A percentile compares a stretch with the other conserved stretches of the same genome.
phyloP scores from a whole-genome alignment of 1,140 invertebrate species.

The Venustaconcha ellipsiformis region DNA sequence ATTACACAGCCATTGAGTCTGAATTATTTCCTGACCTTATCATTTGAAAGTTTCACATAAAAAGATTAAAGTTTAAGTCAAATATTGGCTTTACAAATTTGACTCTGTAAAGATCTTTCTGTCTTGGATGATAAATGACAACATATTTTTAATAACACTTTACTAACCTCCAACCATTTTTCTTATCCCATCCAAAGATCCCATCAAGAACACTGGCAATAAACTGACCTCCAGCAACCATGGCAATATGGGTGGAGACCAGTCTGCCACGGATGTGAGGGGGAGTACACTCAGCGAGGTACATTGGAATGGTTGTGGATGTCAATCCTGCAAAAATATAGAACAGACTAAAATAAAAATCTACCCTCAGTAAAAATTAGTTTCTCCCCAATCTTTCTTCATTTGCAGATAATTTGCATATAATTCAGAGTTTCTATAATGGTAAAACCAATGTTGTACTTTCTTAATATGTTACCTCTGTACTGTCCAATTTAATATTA shows the following conservation, averaged over 20 bases:
- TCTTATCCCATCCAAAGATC: slow-evolving; percentile 69
- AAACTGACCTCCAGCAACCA: slow-evolving; percentile 75
- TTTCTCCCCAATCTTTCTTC: too few relatives aligned
- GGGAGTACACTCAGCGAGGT: slow-evolving; percentile 75
- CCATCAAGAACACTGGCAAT: slow-evolving; percentile 73
- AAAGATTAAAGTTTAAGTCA: too few relatives aligned
- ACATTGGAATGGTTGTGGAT: slow-evolving; percentile 77
- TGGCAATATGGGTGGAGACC: slow-evolving; percentile 74
- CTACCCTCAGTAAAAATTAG: too few relatives aligned
- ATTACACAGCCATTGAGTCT: too few relatives aligned
- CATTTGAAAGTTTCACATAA: too few relatives aligned
- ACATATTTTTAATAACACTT: background rate
- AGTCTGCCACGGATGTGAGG: slow-evolving; percentile 72
- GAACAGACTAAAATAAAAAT: too few relatives aligned
- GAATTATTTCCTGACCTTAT: too few relatives aligned
- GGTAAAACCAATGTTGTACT: too few relatives aligned
- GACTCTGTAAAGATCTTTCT: background rate
- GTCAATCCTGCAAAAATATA: slow-evolving; percentile 70
- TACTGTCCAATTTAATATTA: too few relatives aligned
- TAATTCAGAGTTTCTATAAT: too few relatives aligned
- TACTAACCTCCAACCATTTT: slow-evolving; percentile 73
- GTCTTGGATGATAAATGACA: background rate
- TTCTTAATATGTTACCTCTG: too few relatives aligned
- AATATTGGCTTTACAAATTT: background rate
- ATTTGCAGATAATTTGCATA: too few relatives aligned